Base-by-base conservation (phyloP, 2,797 vertebrate species). In the Menidia menidia region DNA sequence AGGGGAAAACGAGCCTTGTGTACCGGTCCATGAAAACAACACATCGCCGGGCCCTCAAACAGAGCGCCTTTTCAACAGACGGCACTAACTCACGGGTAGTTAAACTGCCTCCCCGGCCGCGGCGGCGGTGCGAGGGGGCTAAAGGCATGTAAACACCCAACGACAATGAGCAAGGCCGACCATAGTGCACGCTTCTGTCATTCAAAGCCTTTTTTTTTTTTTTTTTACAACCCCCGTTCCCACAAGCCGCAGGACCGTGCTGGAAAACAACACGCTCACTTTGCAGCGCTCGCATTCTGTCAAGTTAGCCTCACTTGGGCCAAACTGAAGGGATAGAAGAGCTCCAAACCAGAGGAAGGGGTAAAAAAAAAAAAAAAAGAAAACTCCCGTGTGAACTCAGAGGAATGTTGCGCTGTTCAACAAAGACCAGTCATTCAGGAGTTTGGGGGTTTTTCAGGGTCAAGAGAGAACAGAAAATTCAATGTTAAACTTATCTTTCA, bases 141-240 rank as follows among this genome's bases (percentile, higher is more conserved):
- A 62, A 64, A 80, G 75, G 84, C 88, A 82, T 89, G 87, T 88
- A 85, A 92, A 92, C 84, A 85, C 71, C 73, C 83, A 73, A 85
- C 79, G 73, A 90, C 89, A 91, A 89, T 88, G 81, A 87, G 77
- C 83, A 1, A 69, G 80, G 83, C 88, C 89, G 90, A 92, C 86
- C 84, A 88, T 85, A 84, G 81, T 75, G 85, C 89, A 87, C 87
- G 35, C 85, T 89, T 84, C 85, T 86, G 86, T 88, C 87, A 77
- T 81, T 89, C 81, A 84, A 60, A 74, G 12, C 54, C 71, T 81
- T 25, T 25, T 25, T 25, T 25, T 81, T 81, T 25, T 25, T 25
- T 81, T 81, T 81, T 88, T 88, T 82, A 86, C 75, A 56, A 45
- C 87, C 54, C 25, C 78, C 31, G 81, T 89, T 90, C 85, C 90